Conservation (phyloP, 1,140 invertebrate species). For the Leptinotarsa defecta region DNA sequence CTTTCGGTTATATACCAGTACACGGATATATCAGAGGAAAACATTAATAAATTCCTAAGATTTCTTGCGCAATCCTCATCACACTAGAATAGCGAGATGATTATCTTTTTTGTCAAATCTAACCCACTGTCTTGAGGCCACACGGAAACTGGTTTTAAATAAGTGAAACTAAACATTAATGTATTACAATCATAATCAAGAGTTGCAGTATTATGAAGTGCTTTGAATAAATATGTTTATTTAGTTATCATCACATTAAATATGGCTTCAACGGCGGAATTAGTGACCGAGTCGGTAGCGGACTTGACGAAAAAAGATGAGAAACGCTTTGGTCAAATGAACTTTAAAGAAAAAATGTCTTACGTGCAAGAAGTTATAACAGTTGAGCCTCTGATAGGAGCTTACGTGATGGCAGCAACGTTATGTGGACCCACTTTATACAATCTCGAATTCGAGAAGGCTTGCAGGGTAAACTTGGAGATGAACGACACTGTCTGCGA, state of each 20-base stretch:
- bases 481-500: conserved; percentile 50
- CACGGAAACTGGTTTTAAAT: too few relatives aligned
- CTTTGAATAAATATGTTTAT: background rate
- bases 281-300: conserved; percentile 47
- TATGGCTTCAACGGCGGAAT: conserved; percentile 49
- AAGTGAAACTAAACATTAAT: too few relatives aligned
- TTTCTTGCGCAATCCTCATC: background rate
- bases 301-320: conserved; percentile 37
- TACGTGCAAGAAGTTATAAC: conserved; percentile 50
- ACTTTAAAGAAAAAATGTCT: conserved; percentile 36
- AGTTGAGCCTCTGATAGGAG: conserved; percentile 50
- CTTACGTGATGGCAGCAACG: conserved; percentile 44
- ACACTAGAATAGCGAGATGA: background rate
- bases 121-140: background rate
- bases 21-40: too few relatives aligned
- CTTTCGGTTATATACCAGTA: too few relatives aligned
- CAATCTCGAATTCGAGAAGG: conserved; percentile 50
- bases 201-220: conserved; percentile 7
- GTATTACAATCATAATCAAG: background rate
- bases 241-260: conserved; percentile 9
- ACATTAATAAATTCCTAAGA: too few relatives aligned
- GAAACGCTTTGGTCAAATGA: conserved; percentile 42
- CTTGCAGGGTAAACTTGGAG: conserved; percentile 45
- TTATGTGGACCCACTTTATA: conserved; percentile 45
- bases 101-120: background rate